These are phyloP conservation scores for Arion vulgaris DNA, from an alignment of 1,140 invertebrate species.

Conservation along the genomic window DNA sequence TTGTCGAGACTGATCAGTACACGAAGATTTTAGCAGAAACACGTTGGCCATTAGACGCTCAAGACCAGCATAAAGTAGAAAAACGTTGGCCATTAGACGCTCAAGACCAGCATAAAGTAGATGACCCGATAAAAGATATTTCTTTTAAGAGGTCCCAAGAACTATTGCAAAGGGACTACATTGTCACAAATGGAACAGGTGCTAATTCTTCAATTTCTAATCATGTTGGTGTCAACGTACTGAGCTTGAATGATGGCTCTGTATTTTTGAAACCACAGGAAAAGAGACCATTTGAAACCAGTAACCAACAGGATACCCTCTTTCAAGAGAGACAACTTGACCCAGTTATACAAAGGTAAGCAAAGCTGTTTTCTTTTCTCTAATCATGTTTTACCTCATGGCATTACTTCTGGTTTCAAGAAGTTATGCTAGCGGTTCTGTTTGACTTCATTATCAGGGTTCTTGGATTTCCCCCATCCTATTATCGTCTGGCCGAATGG, in stretches of 20 bases:
- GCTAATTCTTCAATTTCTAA: neutral
- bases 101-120: neutral
- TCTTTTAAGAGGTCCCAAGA: neutral
- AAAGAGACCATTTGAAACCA: neutral
- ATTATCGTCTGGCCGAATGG: no score
- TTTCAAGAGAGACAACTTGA: neutral
- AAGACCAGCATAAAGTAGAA: neutral
- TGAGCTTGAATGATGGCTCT: neutral
- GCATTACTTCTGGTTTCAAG: no score
- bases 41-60: neutral
- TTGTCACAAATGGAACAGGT: neutral
- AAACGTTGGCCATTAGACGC: neutral
- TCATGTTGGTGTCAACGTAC: neutral
- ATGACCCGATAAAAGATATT: neutral
- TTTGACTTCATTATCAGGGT: no score
- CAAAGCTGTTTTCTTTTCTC: neutral
- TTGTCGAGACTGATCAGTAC: neutral
- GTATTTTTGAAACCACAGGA: neutral
- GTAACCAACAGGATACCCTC: neutral
- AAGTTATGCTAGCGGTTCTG: no score
- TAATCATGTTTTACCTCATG: no score
- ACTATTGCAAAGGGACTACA: neutral
- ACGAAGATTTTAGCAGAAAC: neutral
- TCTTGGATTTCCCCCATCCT: no score
- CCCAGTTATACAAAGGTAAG: neutral